A percentile compares a stretch with the other conserved stretches of the same genome.
phyloP scores from a whole-genome alignment of 2,888 invertebrate genomes.

The Pandemis heparana region DNA sequence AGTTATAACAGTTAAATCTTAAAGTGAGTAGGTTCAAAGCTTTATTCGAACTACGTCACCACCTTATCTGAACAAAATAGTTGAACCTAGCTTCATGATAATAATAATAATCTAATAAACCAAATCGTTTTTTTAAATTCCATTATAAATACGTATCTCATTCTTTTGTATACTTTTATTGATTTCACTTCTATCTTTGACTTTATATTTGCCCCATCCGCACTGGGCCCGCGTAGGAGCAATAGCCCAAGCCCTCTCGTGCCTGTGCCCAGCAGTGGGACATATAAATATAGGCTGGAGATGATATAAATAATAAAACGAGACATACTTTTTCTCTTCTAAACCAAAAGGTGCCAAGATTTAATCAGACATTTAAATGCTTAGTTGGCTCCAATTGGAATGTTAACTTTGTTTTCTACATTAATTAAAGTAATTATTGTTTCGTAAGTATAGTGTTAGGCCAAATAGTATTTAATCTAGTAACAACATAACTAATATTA shows the following conservation, averaged over 20 bases:
- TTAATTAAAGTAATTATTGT: constrained; percentile 7
- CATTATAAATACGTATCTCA: neutral
- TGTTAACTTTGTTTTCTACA: constrained; percentile 17
- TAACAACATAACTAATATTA: neutral
- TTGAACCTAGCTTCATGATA: neutral
- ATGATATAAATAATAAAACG: neutral
- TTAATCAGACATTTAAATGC: neutral
- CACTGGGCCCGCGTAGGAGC: too few relatives aligned
- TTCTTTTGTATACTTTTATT: neutral
- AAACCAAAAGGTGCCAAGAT: neutral
- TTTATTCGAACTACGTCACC: neutral
- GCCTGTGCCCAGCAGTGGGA: too few relatives aligned
- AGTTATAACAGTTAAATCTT: constrained; percentile 25
- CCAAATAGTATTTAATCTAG: constrained; percentile 18
- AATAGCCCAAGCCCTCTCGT: too few relatives aligned
- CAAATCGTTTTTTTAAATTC: neutral
- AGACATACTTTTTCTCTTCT: neutral
- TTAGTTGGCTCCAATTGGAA: constrained; percentile 12
- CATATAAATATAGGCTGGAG: too few relatives aligned
- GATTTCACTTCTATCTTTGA: neutral
- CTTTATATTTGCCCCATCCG: too few relatives aligned
- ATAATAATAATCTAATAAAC: neutral
- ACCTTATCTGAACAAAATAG: neutral
- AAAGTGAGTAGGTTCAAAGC: neutral
- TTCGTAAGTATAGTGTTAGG: constrained; percentile 2